A percentile compares a stretch with the other conserved stretches of the same genome.
These are phyloP conservation scores for Teleiodes luculella DNA, from an alignment of 2,888 invertebrate species.

Conservation along the genomic window DNA sequence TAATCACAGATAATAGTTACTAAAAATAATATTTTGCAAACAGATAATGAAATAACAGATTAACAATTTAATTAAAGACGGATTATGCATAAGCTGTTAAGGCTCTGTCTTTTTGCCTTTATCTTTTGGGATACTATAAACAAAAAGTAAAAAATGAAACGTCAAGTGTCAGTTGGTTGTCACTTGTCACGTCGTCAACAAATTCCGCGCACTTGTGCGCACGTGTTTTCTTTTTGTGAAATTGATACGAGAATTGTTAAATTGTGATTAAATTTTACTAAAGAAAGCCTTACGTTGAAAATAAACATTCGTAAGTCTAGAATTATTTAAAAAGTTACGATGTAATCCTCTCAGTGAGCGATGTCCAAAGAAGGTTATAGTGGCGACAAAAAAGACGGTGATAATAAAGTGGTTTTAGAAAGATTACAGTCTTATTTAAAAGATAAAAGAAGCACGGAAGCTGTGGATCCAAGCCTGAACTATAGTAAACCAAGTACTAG, in stretches of 20 bases:
- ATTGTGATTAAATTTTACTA: neutral
- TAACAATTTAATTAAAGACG: no score
- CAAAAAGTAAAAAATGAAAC: constrained; percentile 5
- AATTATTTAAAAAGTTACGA: constrained; percentile 20
- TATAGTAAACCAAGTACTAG: constrained; percentile 66
- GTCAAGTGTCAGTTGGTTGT: no score
- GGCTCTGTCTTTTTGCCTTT: no score
- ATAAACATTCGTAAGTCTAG: neutral
- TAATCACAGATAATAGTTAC: no score
- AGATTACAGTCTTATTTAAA: constrained; percentile 69
- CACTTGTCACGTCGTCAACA: no score
- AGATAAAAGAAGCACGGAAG: constrained; percentile 64
- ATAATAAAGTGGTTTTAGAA: constrained; percentile 71
- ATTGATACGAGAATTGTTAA: neutral
- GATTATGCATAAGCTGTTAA: no score
- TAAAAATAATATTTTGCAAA: no score
- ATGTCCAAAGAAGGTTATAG: constrained; percentile 77
- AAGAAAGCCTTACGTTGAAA: neutral
- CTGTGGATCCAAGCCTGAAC: constrained; percentile 42
- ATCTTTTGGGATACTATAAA: no score
- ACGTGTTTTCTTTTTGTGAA: constrained; percentile 37
- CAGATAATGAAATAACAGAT: no score
- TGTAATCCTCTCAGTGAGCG: constrained; percentile 41
- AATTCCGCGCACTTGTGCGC: constrained; percentile 38
- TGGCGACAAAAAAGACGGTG: constrained; percentile 69